Evolutionary conservation across 2,113 vertebrate species (phyloP).

Genomic region (Phyllostomus hastatus): DNA sequence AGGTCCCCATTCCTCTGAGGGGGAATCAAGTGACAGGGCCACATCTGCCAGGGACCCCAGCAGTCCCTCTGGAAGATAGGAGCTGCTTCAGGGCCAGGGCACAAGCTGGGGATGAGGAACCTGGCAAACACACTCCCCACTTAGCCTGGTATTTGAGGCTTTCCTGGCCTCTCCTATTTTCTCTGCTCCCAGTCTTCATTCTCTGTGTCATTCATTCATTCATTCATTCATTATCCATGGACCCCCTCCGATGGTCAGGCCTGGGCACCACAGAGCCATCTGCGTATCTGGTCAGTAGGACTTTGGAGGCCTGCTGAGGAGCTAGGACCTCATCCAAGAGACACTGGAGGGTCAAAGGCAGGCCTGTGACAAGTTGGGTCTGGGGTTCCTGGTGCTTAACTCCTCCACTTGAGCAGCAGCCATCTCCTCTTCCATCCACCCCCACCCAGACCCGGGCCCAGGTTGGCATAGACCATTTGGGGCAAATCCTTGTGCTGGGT

Average conservation of each 20-base stretch:
- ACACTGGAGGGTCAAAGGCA: not conserved
- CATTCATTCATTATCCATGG: not conserved
- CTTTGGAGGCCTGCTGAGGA: not conserved
- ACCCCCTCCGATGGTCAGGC: not conserved
- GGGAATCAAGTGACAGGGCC: not conserved
- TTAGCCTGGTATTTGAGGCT: not conserved
- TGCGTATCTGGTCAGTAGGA: not conserved
- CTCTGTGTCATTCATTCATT: no score
- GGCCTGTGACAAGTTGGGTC: not conserved
- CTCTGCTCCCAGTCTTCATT: not conserved
- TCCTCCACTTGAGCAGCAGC: not conserved
- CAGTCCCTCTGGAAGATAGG: not conserved
- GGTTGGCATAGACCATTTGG: not conserved
- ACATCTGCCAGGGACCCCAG: slow-evolving; percentile 7
- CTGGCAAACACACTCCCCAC: not conserved
- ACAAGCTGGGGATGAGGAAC: not conserved
- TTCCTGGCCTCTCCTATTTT: not conserved
- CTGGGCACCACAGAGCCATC: not conserved
- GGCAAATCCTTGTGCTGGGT: not conserved
- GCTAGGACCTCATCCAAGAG: not conserved
- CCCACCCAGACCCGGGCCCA: not conserved
- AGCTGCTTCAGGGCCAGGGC: not conserved
- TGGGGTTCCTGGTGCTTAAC: not conserved
- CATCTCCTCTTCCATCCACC: not conserved
- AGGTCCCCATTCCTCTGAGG: not conserved